Conservation (phyloP, 2,797 vertebrate species). For the Mormyrops attenuatus region DNA sequence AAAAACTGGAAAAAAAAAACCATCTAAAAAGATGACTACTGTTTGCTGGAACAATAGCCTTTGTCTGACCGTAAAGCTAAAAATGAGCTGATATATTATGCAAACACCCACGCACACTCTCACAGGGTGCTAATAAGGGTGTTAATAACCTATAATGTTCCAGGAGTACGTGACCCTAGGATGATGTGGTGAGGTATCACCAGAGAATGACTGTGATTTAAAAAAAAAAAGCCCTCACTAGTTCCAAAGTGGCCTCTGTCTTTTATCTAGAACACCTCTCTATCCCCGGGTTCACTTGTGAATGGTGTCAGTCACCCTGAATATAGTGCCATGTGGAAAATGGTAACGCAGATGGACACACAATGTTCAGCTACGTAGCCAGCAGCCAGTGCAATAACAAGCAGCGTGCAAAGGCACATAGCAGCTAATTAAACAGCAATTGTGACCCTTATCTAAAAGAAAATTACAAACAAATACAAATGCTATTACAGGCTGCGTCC, state of each 20-base stretch:
- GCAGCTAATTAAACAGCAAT: background rate
- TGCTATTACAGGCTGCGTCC: background rate
- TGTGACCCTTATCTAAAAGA: background rate
- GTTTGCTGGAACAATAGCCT: background rate
- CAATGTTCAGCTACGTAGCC: background rate
- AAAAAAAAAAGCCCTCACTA: background rate
- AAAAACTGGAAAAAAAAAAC: background rate
- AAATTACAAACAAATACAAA: background rate
- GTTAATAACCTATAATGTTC: background rate
- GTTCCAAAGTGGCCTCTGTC: background rate
- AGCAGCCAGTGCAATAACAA: background rate
- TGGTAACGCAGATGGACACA: background rate
- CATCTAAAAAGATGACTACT: background rate
- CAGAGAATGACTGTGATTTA: conserved; percentile 6
- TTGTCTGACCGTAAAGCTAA: background rate
- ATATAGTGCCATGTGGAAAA: background rate
- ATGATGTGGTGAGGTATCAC: background rate
- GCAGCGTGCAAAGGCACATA: background rate
- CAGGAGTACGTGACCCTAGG: background rate
- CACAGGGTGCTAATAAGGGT: background rate
- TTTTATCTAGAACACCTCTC: background rate
- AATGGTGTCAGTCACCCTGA: background rate
- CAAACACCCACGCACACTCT: background rate
- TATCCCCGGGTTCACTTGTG: background rate
- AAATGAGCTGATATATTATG: background rate